Evolutionary conservation across 1,140 invertebrate species (phyloP), one percentile per base, ranked within the genome.

Genomic region (Cephus cinctus): DNA sequence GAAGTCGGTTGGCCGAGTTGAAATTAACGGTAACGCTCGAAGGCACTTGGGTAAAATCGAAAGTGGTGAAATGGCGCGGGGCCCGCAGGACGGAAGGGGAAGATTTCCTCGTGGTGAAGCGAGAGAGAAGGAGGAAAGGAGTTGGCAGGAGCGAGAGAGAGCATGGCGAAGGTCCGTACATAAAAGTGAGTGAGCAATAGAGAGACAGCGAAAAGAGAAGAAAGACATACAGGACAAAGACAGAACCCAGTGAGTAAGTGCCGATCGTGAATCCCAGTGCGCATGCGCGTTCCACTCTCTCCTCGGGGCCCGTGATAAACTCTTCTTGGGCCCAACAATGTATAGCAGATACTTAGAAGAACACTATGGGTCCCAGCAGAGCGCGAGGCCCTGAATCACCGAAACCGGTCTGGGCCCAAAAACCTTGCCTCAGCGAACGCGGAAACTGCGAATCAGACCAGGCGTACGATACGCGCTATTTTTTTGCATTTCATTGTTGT

Each of bases 351-450:
- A 30, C 2, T 30, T 18, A 4, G 19, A 6, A 18, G 3, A 15
- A 15, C 34, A 15, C 11, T 12, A 8, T 30, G 34, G 31, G 15
- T 36, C 40, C 23, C 36, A 40, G 35, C 27, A 22, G 35, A 12
- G 31, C 14, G 31, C 6, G 18, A 14, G n/a, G 45, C 49, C 56
- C 58, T 59, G 61, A 66, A 67, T 69, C 59, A 59, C 59, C 57
- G 56, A 60, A 69, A 69, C 66, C 66, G 66, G 66, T 67, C 61
- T 51, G 18, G 42, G 22, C 19, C 27, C 48, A 40, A 35, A 41
- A 8, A 16, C 50, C 40, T 34, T 40, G 45, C 52, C 52, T 51
- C 50, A n/a, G 57, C 57, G 61, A 66, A 69, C 59, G 59, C 66
- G 66, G 66, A 67, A 69, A 67, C 57, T 56, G 40, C 46, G 44